Percentiles rank a stretch among this genome's conserved stretches.
Evolutionary conservation across 2,888 invertebrate genomes (phyloP).

Genomic region (Lochmaea capreae): DNA sequence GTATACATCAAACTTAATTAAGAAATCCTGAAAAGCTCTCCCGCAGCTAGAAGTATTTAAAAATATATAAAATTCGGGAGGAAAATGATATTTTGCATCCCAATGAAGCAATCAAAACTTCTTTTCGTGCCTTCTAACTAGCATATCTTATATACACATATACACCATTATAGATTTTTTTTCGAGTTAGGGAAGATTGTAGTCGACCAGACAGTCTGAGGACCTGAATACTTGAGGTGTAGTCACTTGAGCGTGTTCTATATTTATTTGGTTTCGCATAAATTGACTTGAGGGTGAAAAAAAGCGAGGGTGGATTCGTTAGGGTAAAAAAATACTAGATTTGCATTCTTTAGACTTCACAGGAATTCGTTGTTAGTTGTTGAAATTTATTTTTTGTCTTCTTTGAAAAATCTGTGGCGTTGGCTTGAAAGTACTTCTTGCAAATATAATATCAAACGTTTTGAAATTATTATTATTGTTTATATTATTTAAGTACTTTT

Average conservation of each 20-base stretch:
- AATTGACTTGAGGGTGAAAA: constrained; percentile 66
- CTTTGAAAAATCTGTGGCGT: constrained; percentile 24
- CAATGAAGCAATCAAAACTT: constrained; percentile 65
- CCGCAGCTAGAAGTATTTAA: constrained; percentile 46
- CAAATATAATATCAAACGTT: too few relatives aligned
- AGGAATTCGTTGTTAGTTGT: constrained; percentile 57
- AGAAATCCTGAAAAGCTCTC: constrained; percentile 41
- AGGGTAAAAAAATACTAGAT: constrained; percentile 66
- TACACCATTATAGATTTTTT: constrained; percentile 67
- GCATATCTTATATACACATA: constrained; percentile 67
- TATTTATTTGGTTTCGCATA: constrained; percentile 57
- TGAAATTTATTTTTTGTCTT: constrained; percentile 48
- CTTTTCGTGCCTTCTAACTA: constrained; percentile 65
- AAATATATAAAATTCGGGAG: constrained; percentile 47
- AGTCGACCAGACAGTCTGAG: constrained; percentile 53
- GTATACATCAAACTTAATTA: constrained; percentile 49
- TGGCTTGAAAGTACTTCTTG: not conserved
- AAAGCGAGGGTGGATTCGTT: constrained; percentile 67
- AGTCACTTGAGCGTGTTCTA: constrained; percentile 47
- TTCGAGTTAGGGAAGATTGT: constrained; percentile 65
- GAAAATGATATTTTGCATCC: constrained; percentile 52
- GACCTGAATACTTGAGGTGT: constrained; percentile 40
- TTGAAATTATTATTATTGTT: too few relatives aligned
- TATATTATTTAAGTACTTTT: too few relatives aligned
- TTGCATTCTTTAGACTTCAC: constrained; percentile 64